Evolutionary conservation across 2,888 invertebrate species (phyloP), one percentile per base, ranked within the genome.

Genomic region (Meliscaeva auricollis): DNA sequence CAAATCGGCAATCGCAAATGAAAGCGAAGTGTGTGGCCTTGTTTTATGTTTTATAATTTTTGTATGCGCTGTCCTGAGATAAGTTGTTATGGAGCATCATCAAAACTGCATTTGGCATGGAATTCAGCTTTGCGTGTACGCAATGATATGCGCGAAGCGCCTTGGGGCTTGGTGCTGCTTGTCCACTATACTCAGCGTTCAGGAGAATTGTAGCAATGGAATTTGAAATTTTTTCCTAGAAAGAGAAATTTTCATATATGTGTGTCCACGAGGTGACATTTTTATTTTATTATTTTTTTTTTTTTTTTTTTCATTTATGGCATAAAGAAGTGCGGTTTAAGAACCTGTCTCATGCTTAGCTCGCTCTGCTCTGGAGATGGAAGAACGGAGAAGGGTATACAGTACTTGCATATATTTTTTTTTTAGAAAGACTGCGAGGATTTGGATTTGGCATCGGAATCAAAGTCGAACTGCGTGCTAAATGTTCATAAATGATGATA

Each of bases 21-120:
- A 84, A 84, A 84, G 80, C 84, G 80, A 84, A 80, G 70, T 84
- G 79, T 72, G 66, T 84, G 80, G 80, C 84, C 80, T 80, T 75
- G 70, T 84, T 84, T 84, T 38, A 26, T 54, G 46, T 44, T 56
- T 58, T 69, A 50, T 69, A 48, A 56, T 20, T 68, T 79, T 75
- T 7, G n/a, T 32, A 64, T 30, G 46, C 66, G 38, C 38, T 50
- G 50, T 74, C 83, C 64, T 83, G 79, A 62, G 46, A 64, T 48
- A 44, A 74, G 69, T 32, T 64, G 62, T 82, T 80, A 75, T 80
- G 76, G 66, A 77, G 72, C 66, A 66, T 72, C 66, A 72, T 54
- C 41, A 44, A 38, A 32, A 38, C 44, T 50, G 32, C 70, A 77
- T 82, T 73, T 76, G 68, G 73, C 48, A 35, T 72, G 79, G 64